A percentile compares a stretch with the other conserved stretches of the same genome.
Evolutionary conservation across 2,888 invertebrate species (phyloP).

Genomic region (Cheiracanthium punctorium): DNA sequence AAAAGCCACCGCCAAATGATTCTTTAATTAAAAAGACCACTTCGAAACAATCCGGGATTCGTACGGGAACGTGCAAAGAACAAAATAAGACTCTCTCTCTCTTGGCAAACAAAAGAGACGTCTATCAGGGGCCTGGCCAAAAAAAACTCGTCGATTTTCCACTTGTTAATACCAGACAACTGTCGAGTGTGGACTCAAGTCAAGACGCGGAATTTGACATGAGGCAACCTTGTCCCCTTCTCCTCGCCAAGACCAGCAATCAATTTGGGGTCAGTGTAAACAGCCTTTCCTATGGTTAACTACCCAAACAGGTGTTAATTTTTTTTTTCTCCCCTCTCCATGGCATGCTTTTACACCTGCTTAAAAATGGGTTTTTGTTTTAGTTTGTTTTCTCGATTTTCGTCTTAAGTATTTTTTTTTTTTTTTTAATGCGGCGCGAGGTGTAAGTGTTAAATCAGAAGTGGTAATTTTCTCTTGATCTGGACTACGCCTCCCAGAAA

Average conservation of each 20-base stretch:
- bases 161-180: conserved; percentile 10
- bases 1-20: background rate
- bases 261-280: conserved; percentile 16
- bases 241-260: background rate
- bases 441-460: conserved; percentile 11
- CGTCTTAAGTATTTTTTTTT: background rate
- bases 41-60: background rate
- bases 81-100: background rate
- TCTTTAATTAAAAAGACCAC: background rate
- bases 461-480: conserved; percentile 20
- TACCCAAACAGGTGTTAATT: conserved; percentile 57
- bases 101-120: background rate
- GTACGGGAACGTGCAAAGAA: background rate
- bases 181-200: background rate
- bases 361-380: background rate
- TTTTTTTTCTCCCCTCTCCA: conserved; percentile 12
- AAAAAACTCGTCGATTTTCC: conserved; percentile 20
- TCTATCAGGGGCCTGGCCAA: background rate
- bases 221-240: conserved; percentile 29
- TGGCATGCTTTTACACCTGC: conserved; percentile 36
- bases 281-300: conserved; percentile 31
- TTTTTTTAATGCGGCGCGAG: background rate
- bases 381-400: too few species aligned
- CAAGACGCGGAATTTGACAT: background rate
- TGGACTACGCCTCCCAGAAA: conserved; percentile 60